phyloP scores from a whole-genome alignment of 2,888 invertebrate species.

The Drosophila niveifrons region DNA sequence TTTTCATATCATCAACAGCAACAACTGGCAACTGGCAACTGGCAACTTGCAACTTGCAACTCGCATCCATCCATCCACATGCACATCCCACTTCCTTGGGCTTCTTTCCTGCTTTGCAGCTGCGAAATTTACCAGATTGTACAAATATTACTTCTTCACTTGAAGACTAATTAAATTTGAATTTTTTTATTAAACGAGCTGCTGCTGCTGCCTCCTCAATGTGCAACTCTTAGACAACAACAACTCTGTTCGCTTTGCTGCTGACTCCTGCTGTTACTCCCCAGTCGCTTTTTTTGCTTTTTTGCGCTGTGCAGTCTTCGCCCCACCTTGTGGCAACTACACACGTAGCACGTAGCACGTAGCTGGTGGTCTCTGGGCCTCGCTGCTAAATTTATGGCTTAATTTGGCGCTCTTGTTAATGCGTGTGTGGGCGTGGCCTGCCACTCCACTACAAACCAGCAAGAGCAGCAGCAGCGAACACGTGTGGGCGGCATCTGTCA shows the following conservation, averaged over 20 bases:
- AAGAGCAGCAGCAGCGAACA: neutral
- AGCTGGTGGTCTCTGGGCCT: constrained; percentile 73
- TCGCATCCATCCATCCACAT: constrained; percentile 28
- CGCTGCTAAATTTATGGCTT: constrained; percentile 72
- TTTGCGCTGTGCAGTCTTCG: neutral
- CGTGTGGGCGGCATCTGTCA: constrained; percentile 70
- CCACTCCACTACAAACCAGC: constrained; percentile 8
- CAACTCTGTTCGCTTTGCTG: too few species aligned
- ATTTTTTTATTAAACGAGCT: constrained; percentile 74
- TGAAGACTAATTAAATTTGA: constrained; percentile 84
- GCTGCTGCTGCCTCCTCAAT: constrained; percentile 26
- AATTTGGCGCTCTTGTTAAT: constrained; percentile 77
- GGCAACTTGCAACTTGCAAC: constrained; percentile 24
- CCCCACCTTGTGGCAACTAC: constrained; percentile 7
- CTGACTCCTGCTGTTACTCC: constrained; percentile 55
- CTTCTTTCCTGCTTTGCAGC: constrained; percentile 60
- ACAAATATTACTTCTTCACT: constrained; percentile 81
- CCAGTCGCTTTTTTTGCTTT: neutral
- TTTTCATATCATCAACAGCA: constrained; percentile 64
- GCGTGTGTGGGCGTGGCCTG: constrained; percentile 68
- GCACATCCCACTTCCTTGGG: constrained; percentile 61
- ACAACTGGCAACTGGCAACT: constrained; percentile 21
- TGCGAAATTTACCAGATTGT: constrained; percentile 75
- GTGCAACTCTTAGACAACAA: constrained; percentile 35
- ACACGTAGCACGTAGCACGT: constrained; percentile 23